Percentiles rank a stretch among this genome's conserved stretches.
Conservation (phyloP, 2,797 vertebrate genomes). For the Nannoperca obscura region DNA sequence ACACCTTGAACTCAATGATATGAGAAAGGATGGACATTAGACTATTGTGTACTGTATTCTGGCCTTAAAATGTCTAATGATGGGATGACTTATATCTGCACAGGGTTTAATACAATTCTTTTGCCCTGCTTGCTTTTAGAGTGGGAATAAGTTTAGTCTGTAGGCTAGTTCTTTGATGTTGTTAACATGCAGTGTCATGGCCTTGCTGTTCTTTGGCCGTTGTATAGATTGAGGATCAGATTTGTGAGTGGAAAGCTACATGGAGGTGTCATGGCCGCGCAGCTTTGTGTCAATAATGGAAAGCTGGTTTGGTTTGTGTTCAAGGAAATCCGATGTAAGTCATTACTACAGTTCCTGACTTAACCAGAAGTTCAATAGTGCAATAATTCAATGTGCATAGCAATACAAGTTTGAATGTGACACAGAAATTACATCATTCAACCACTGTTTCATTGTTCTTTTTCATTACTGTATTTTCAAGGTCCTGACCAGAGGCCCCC, state of each 20-base stretch:
- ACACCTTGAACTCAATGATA: neutral
- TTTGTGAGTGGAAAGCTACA: conserved; percentile 2
- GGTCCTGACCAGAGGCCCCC: neutral
- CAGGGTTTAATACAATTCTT: neutral
- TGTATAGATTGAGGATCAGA: conserved; percentile 1
- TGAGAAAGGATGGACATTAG: neutral
- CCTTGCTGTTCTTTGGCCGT: neutral
- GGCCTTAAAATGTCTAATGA: neutral
- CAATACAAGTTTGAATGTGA: neutral
- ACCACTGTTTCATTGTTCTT: neutral
- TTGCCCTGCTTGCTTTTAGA: neutral
- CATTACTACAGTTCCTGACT: neutral
- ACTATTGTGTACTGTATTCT: too few relatives aligned
- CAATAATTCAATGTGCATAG: neutral
- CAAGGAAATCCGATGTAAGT: conserved; percentile 12
- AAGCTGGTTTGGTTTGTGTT: neutral
- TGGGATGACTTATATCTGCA: neutral
- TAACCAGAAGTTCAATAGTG: neutral
- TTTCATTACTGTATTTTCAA: neutral
- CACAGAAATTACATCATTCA: neutral
- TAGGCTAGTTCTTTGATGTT: neutral
- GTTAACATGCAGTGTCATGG: neutral
- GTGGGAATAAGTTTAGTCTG: neutral
- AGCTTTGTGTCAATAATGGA: neutral
- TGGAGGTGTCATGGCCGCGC: neutral